These are phyloP conservation scores for Passer domesticus DNA, from an alignment of 2,113 vertebrate genomes.

Conservation along the genomic window DNA sequence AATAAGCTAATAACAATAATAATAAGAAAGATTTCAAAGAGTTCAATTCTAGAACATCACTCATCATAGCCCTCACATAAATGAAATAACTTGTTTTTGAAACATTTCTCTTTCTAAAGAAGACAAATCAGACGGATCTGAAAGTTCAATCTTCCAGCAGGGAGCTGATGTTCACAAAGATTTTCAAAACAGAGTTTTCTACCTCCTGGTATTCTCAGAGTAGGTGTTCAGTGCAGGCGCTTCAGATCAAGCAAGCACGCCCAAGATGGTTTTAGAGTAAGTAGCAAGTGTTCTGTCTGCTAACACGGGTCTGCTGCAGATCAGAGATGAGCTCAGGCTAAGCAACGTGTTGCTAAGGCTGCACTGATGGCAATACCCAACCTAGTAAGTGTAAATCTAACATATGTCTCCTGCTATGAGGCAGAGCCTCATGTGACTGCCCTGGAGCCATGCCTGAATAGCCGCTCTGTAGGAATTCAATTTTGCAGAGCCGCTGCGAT, in stretches of 20 bases:
- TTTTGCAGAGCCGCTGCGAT: background rate
- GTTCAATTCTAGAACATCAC: background rate
- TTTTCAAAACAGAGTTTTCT: background rate
- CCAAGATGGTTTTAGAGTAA: background rate
- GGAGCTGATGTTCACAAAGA: background rate
- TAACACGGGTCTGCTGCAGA: accelerated
- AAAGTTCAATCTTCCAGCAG: background rate
- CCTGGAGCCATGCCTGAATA: constrained; percentile 9
- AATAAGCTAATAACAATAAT: background rate
- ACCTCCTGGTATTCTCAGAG: background rate
- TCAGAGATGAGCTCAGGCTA: background rate
- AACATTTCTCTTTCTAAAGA: background rate
- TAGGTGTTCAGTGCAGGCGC: background rate
- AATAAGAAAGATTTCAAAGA: background rate
- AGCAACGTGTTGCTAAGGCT: constrained; percentile 34
- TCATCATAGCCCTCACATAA: background rate
- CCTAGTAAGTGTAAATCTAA: constrained; percentile 13
- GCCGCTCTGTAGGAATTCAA: background rate
- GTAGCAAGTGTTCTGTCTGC: background rate
- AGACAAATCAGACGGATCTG: background rate
- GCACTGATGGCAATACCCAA: background rate
- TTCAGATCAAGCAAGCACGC: background rate
- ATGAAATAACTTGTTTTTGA: background rate
- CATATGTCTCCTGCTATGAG: background rate
- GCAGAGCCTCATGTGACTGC: background rate